A percentile compares a stretch with the other conserved stretches of the same genome.
Evolutionary conservation across 2,113 vertebrate genomes (phyloP).

Genomic region (Miniopterus natalensis): DNA sequence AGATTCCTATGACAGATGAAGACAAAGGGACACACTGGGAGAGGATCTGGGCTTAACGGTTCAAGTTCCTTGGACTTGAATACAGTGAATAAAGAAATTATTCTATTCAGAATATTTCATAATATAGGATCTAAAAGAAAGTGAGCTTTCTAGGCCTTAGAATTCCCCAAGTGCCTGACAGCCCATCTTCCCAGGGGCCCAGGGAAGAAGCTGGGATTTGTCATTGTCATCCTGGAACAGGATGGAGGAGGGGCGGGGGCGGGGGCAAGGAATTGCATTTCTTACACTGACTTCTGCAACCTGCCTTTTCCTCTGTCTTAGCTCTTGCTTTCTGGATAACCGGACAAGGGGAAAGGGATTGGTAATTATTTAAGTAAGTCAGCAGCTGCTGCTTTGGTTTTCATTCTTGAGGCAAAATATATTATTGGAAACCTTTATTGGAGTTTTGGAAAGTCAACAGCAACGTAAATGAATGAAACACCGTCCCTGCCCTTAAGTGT

Average conservation of each 20-base stretch:
- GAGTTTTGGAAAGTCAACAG: constrained; percentile 5
- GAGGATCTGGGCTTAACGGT: background rate
- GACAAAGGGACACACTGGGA: background rate
- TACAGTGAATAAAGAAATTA: background rate
- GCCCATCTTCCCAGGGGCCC: background rate
- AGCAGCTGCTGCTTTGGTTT: background rate
- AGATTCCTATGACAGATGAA: background rate
- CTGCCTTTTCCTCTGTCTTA: background rate
- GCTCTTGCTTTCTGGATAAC: background rate
- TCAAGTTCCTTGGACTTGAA: background rate
- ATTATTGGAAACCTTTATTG: background rate
- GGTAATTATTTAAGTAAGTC: background rate
- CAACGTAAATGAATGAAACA: background rate
- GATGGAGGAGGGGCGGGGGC: background rate
- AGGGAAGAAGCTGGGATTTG: background rate
- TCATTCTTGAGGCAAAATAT: constrained; percentile 35
- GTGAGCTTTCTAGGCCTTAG: background rate
- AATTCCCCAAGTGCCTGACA: background rate
- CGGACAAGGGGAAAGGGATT: background rate
- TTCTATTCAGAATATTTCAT: background rate
- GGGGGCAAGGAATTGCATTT: background rate
- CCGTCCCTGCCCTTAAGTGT: background rate
- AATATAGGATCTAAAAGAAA: background rate
- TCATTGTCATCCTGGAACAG: background rate
- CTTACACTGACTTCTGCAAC: background rate